phyloP scores from a whole-genome alignment of 2,113 vertebrate genomes.

The Pyxicephalus adspersus region DNA sequence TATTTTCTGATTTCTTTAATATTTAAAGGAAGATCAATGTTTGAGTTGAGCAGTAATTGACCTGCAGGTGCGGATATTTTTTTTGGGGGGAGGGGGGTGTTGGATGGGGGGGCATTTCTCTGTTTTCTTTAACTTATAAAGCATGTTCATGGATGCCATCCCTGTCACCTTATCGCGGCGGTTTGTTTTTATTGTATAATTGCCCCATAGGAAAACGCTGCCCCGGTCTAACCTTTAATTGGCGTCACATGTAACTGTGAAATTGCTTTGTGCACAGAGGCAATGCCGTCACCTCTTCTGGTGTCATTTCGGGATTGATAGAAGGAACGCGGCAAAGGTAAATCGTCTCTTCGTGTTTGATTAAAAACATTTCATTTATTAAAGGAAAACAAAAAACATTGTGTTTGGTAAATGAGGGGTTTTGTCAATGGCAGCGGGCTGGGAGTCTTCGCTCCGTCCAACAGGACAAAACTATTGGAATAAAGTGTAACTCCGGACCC shows the following conservation, averaged over 20 bases:
- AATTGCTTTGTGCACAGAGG: slow-evolving; percentile 60
- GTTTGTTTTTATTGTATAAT: slow-evolving; percentile 63
- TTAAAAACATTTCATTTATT: slow-evolving; percentile 37
- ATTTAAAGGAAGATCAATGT: background rate
- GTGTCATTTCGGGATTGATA: slow-evolving; percentile 51
- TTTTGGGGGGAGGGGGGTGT: too few relatives aligned
- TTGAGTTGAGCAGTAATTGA: too few relatives aligned
- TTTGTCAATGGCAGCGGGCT: too few relatives aligned
- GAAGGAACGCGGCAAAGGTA: slow-evolving; percentile 57
- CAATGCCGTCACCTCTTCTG: slow-evolving; percentile 59
- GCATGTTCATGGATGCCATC: slow-evolving; percentile 54
- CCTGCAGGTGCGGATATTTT: too few relatives aligned
- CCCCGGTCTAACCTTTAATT: slow-evolving; percentile 59
- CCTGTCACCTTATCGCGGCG: slow-evolving; percentile 57
- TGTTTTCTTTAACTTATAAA: slow-evolving; percentile 61
- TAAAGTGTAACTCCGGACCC: too few relatives aligned
- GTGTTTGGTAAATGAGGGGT: too few relatives aligned
- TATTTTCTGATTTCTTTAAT: background rate
- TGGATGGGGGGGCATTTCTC: background rate
- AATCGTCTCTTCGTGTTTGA: slow-evolving; percentile 55
- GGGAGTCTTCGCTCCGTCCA: too few relatives aligned
- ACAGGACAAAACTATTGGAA: too few relatives aligned
- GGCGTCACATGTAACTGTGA: slow-evolving; percentile 58
- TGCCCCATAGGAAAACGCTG: slow-evolving; percentile 58
- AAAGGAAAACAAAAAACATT: background rate